A percentile compares a stretch with the other conserved stretches of the same genome.
Conservation (phyloP, 2,797 vertebrate species). For the Atherinosoma microstoma region DNA sequence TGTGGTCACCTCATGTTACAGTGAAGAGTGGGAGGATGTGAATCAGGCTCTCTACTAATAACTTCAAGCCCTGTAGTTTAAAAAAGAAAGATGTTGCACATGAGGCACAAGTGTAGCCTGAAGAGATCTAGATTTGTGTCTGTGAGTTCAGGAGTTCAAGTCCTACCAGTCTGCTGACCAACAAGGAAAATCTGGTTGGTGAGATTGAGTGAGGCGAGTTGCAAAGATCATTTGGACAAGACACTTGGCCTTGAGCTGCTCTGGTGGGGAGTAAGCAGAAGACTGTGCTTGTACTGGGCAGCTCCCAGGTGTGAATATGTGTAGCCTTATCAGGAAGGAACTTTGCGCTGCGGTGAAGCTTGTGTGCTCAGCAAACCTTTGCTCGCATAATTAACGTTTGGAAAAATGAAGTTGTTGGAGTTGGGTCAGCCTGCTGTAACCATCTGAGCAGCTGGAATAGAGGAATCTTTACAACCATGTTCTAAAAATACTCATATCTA, state of each 20-base stretch:
- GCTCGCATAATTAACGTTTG: conserved; percentile 56
- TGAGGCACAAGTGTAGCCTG: conserved; percentile 36
- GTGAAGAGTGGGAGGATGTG: conserved; percentile 34
- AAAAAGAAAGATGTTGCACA: conserved; percentile 1
- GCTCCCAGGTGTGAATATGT: conserved; percentile 47
- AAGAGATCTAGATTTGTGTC: conserved; percentile 24
- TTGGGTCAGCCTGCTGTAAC: conserved; percentile 51
- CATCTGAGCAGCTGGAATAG: conserved; percentile 42
- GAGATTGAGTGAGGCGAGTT: conserved; percentile 32
- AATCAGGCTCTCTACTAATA: conserved; percentile 39
- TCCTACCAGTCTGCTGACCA: conserved; percentile 19
- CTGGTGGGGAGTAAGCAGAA: conserved; percentile 35
- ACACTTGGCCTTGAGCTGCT: conserved; percentile 31
- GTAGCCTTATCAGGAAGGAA: conserved; percentile 48
- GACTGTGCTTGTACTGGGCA: conserved; percentile 28
- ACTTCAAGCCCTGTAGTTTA: conserved; percentile 11
- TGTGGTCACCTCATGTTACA: conserved; percentile 23
- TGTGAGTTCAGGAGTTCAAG: conserved; percentile 52
- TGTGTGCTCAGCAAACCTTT: conserved; percentile 57
- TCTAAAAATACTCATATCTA: conserved; percentile 5
- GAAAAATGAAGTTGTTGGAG: conserved; percentile 45
- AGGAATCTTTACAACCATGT: conserved; percentile 5
- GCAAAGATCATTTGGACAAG: conserved; percentile 43
- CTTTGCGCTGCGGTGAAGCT: conserved; percentile 9
- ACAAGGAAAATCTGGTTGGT: conserved; percentile 23